These are phyloP conservation scores for Jaculus jaculus DNA, from an alignment of 2,113 vertebrate genomes.

Conservation along the genomic window DNA sequence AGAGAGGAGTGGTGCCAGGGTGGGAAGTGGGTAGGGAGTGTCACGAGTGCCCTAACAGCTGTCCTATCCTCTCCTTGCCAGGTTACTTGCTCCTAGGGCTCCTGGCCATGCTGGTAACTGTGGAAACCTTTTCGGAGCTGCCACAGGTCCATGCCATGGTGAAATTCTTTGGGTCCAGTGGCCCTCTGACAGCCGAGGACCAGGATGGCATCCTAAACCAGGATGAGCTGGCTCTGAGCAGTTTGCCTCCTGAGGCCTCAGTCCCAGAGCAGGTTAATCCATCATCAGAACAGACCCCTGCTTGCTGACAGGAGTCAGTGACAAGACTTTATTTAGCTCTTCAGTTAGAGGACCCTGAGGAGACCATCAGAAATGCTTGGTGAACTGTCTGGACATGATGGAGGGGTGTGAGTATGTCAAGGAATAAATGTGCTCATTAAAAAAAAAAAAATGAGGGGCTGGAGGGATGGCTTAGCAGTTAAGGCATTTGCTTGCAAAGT, in stretches of 20 bases:
- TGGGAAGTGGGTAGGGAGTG: not conserved
- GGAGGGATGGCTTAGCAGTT: too few relatives aligned
- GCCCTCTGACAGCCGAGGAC: slow-evolving; percentile 42
- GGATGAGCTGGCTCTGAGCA: slow-evolving; percentile 67
- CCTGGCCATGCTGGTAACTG: slow-evolving; percentile 74
- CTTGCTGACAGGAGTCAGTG: slow-evolving; percentile 25
- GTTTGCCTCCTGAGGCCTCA: not conserved
- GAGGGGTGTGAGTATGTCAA: not conserved
- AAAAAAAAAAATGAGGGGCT: not conserved
- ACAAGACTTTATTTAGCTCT: not conserved
- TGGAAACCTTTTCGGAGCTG: slow-evolving; percentile 74
- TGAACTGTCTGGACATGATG: not conserved
- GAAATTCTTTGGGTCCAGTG: slow-evolving; percentile 58
- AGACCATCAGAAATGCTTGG: not conserved
- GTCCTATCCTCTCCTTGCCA: slow-evolving; percentile 31
- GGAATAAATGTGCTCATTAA: not conserved
- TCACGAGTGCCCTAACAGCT: not conserved
- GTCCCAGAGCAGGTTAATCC: not conserved
- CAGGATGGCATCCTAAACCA: slow-evolving; percentile 60
- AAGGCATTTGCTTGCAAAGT: too few relatives aligned
- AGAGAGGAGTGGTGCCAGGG: too few relatives aligned
- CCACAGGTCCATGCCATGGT: slow-evolving; percentile 60
- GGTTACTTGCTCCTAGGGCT: slow-evolving; percentile 82
- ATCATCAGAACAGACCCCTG: not conserved
- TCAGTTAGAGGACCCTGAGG: not conserved